Evolutionary conservation across 2,888 invertebrate genomes (phyloP).

Genomic region (Parascotia fuliginaria): DNA sequence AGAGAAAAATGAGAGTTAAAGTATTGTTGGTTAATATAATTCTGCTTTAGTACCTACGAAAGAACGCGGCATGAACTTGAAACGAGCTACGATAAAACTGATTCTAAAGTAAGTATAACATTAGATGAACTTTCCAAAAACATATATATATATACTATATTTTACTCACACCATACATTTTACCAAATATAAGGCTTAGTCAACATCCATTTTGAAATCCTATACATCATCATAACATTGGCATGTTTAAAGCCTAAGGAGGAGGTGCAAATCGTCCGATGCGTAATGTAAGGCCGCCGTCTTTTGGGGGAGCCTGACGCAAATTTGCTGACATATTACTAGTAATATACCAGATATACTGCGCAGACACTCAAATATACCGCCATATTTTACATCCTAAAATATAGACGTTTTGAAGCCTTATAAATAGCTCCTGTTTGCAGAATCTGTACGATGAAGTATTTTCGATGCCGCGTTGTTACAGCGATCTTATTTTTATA

Average conservation of each 20-base stretch:
- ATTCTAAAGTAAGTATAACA: no score
- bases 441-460: not conserved
- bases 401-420: constrained; percentile 36
- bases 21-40: no score
- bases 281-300: constrained; percentile 38
- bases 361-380: constrained; percentile 42
- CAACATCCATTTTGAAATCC: not conserved
- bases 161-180: no score
- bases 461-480: not conserved
- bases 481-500: no score
- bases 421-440: constrained; percentile 21
- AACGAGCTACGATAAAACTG: no score
- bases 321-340: constrained; percentile 75
- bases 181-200: no score
- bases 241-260: constrained; percentile 7
- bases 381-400: constrained; percentile 26
- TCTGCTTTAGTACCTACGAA: no score
- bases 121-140: no score
- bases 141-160: no score
- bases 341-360: constrained; percentile 68
- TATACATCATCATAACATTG: constrained; percentile 5
- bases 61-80: no score
- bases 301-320: constrained; percentile 42
- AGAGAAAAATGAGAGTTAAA: no score
- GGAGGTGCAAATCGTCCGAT: constrained; percentile 21